Base-by-base conservation (phyloP, 2,113 vertebrate genomes). In the Burhinus bistriatus region DNA sequence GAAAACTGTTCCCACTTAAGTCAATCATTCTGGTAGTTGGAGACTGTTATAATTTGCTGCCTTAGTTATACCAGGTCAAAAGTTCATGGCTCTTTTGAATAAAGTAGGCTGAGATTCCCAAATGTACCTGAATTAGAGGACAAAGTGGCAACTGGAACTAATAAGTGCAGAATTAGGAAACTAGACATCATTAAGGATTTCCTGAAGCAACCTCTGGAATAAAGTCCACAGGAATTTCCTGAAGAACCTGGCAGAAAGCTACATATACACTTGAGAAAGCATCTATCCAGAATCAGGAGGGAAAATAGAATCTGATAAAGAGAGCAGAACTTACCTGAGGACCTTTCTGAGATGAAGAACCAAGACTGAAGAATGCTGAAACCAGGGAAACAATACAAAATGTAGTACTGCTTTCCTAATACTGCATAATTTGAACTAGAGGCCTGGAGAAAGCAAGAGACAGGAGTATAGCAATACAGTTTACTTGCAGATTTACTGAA, bases 121-220 rank as follows among this genome's bases (percentile, higher is more conserved):
- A 52, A 62, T 44, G 77, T 27, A 94, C 38, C 57, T 79, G 65
- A 89, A 36, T 82, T 71, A 22, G 32, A 84, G 52, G 65, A 72
- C 34, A 89, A 86, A 94, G 57, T 34, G 26, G 91, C 73, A 94
- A 54, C 16, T 82, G n/a, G 36, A 93, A 16, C 16, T 79, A 89
- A 11, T 82, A 91, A 81, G 51, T 64, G 52, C 52, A 93, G 77
- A 83, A 93, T 94, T 84, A 94, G 95, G 95, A 97, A 96, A 95
- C 72, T 36, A 51, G 80, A 92, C 64, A 71, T 84, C 38, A 91
- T 96, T 89, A 93, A 95, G 91, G 87, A 97, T 95, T 96, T 97
- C 95, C 96, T 96, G 87, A 79, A 87, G 68, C 51, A 94, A 93
- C 21, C 30, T 93, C 93, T 87, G 83, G 55, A 65, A 94, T 15